phyloP scores from a whole-genome alignment of 2,113 vertebrate genomes.

The Genyomyrus donnyi region DNA sequence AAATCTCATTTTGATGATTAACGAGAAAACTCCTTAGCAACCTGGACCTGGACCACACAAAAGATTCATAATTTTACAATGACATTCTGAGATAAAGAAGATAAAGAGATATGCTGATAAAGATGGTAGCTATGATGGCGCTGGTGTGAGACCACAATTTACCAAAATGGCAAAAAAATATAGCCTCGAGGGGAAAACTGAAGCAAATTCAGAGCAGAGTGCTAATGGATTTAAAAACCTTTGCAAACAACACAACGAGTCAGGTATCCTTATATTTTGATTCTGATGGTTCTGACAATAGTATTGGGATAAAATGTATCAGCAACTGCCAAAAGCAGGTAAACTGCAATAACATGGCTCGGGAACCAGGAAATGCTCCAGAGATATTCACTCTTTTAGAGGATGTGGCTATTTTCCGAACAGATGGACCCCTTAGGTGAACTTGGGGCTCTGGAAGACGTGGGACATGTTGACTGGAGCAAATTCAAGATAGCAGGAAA shows the following conservation, averaged over 20 bases:
- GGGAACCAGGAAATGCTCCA: not conserved
- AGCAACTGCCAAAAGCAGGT: not conserved
- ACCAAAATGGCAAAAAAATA: not conserved
- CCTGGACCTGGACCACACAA: not conserved
- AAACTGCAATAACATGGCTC: slow-evolving; percentile 2
- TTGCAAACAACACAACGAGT: not conserved
- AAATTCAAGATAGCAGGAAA: slow-evolving; percentile 27
- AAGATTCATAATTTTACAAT: not conserved
- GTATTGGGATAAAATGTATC: not conserved
- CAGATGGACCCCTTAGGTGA: not conserved
- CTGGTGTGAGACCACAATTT: not conserved
- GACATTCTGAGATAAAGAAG: not conserved
- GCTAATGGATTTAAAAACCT: not conserved
- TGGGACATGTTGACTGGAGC: slow-evolving; percentile 31
- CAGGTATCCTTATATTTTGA: not conserved
- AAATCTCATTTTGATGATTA: not conserved
- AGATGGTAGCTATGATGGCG: not conserved
- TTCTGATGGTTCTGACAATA: not conserved
- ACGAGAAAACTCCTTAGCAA: not conserved
- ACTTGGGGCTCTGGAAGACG: slow-evolving; percentile 15
- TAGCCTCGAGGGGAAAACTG: not conserved
- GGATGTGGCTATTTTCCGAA: not conserved
- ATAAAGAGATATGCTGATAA: not conserved
- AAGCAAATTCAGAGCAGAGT: not conserved
- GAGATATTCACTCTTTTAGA: not conserved